Conservation (phyloP, 2,113 vertebrate genomes). For the Theristicus caerulescens region DNA sequence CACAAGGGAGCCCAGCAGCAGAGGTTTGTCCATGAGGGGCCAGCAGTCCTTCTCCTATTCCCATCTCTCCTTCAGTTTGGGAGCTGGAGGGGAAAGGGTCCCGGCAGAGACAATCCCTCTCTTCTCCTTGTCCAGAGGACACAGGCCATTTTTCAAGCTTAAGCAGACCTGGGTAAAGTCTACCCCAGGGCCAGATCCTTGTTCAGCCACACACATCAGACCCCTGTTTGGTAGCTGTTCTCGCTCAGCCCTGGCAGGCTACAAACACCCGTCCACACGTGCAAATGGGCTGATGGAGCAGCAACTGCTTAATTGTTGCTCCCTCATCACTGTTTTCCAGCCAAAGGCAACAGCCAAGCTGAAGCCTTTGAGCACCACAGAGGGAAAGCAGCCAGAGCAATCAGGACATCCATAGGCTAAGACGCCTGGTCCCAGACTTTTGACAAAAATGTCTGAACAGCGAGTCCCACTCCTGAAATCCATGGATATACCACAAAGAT, state of each 20-base stretch:
- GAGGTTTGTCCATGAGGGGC: background rate
- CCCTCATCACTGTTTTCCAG: background rate
- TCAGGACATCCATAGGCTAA: background rate
- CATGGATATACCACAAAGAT: background rate
- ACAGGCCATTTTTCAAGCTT: background rate
- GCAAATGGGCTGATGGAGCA: background rate
- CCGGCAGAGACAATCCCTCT: background rate
- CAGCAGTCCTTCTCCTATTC: background rate
- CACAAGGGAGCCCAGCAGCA: background rate
- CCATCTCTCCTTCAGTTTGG: background rate
- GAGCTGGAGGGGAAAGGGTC: background rate
- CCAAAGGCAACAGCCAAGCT: background rate
- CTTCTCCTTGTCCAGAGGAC: background rate
- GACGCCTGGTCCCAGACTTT: background rate
- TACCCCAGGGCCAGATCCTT: background rate
- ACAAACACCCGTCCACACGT: background rate
- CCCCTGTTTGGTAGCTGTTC: background rate
- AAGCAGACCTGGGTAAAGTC: background rate
- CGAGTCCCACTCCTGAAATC: background rate
- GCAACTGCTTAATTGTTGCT: background rate
- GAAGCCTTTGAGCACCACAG: background rate
- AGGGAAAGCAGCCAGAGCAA: background rate
- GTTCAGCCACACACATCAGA: background rate
- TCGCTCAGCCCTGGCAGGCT: background rate
- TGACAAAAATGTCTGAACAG: background rate